phyloP scores from a whole-genome alignment of 2,797 vertebrate species.

The Siniperca undulata region DNA sequence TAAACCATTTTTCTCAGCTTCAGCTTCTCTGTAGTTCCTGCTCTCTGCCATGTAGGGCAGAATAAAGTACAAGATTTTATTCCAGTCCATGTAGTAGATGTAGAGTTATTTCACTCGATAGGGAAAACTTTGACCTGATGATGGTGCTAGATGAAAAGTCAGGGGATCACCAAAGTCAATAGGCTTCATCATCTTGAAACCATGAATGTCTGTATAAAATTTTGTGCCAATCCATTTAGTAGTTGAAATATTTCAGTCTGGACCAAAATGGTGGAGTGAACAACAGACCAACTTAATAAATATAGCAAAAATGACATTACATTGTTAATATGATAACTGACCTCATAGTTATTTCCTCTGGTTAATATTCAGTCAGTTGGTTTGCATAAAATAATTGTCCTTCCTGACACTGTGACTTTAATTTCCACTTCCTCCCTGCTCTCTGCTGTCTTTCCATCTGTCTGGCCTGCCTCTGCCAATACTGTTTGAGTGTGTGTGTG shows the following conservation, averaged over 20 bases:
- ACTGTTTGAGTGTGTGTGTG: conserved; percentile 31
- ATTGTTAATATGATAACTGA: background rate
- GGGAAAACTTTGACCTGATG: background rate
- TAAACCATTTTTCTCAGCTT: background rate
- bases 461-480: conserved; percentile 61
- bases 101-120: background rate
- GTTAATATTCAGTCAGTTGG: conserved; percentile 12
- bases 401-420: conserved; percentile 75
- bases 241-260: background rate
- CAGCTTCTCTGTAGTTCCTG: background rate
- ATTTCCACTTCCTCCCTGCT: conserved; percentile 71
- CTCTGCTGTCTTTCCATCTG: conserved; percentile 80
- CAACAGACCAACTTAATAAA: background rate
- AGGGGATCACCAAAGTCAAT: background rate
- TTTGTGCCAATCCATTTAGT: background rate
- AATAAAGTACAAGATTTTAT: background rate
- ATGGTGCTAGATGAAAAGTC: too few species aligned
- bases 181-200: background rate
- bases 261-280: background rate
- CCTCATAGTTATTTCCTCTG: background rate
- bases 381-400: conserved; percentile 52
- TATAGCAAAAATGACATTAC: background rate
- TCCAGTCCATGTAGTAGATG: background rate
- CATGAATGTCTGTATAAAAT: background rate
- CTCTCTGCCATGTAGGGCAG: background rate